Evolutionary conservation across 1,140 invertebrate genomes (phyloP).

Genomic region (Sycophila sp.): DNA sequence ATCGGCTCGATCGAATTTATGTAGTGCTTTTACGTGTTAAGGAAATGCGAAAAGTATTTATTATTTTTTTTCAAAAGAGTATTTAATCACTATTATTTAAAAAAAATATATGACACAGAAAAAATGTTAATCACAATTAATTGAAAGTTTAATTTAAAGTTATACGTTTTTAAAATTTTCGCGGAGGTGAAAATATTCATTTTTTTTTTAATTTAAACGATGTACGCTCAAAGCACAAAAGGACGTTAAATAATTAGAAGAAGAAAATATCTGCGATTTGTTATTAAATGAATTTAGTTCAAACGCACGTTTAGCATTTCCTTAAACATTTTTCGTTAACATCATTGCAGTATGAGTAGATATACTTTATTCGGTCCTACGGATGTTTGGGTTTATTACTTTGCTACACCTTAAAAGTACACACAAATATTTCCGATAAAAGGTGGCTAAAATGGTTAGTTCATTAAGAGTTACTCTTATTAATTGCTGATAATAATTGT

Average conservation of each 20-base stretch:
- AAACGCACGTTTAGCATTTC: too few relatives aligned
- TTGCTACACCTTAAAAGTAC: constrained; percentile 7
- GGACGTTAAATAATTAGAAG: too few relatives aligned
- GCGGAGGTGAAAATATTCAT: too few relatives aligned
- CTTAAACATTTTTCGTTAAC: too few relatives aligned
- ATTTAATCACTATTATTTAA: too few relatives aligned
- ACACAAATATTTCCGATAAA: constrained; percentile 29
- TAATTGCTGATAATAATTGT: constrained; percentile 15
- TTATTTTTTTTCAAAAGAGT: neutral
- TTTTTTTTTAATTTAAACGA: too few relatives aligned
- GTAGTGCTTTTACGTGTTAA: neutral
- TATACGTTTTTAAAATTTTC: too few relatives aligned
- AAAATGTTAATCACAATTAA: neutral
- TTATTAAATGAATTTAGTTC: too few relatives aligned
- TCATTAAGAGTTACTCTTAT: constrained; percentile 1
- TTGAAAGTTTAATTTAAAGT: too few relatives aligned
- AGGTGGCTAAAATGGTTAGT: constrained; percentile 6
- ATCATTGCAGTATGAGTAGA: too few relatives aligned
- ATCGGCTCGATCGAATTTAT: neutral
- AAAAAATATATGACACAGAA: neutral
- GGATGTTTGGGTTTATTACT: neutral
- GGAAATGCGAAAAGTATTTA: neutral
- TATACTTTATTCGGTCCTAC: constrained; percentile 9
- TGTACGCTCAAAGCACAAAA: too few relatives aligned
- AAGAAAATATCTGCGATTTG: too few relatives aligned